Percentiles rank a stretch among this genome's conserved stretches.
These are phyloP conservation scores for Cantharis nigra DNA, from an alignment of 2,888 invertebrate genomes.

Conservation along the genomic window DNA sequence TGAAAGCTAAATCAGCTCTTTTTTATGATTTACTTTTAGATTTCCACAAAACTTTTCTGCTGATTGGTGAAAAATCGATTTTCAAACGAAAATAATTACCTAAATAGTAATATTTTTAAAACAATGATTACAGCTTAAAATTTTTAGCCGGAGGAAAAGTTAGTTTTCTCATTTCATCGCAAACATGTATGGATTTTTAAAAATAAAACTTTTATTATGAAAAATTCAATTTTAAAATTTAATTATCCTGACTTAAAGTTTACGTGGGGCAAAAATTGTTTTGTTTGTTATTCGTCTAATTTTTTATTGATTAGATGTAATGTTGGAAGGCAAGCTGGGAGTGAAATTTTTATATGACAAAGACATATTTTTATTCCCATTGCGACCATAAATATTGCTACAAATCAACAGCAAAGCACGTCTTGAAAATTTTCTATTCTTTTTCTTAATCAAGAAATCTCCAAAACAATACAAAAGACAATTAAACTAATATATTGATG, in stretches of 20 bases:
- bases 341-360: neutral
- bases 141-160: neutral
- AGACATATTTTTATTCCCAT: neutral
- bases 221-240: neutral
- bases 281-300: neutral
- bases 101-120: neutral
- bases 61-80: neutral
- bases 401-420: neutral
- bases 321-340: neutral
- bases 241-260: neutral
- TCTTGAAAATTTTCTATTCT: neutral
- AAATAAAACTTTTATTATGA: neutral
- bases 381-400: constrained; percentile 1
- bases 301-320: neutral
- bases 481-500: neutral
- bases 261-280: neutral
- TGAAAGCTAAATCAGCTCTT: neutral
- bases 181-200: neutral
- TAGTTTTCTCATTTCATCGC: neutral
- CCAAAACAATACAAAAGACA: neutral
- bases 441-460: neutral
- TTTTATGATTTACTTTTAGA: neutral
- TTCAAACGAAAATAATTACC: neutral
- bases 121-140: neutral
- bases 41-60: neutral